Evolutionary conservation across 2,888 invertebrate genomes (phyloP).

Genomic region (Mythimna vitellina): DNA sequence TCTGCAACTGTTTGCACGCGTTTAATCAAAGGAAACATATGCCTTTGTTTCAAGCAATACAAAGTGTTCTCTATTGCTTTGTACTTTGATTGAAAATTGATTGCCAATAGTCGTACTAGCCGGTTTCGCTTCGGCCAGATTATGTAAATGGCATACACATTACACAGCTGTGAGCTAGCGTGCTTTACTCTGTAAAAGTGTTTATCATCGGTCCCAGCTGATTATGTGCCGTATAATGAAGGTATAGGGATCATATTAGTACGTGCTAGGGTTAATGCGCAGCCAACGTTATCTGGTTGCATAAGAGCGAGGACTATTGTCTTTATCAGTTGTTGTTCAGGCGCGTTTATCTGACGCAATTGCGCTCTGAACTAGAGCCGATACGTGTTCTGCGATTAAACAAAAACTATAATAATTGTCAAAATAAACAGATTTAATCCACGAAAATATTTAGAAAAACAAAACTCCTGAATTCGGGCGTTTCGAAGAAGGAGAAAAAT

Average conservation of each 20-base stretch:
- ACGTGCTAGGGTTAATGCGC: conserved; percentile 74
- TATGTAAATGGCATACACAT: conserved; percentile 84
- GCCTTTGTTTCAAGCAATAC: conserved; percentile 39
- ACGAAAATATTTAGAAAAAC: conserved; percentile 43
- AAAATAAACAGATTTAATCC: conserved; percentile 30
- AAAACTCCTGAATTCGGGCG: conserved; percentile 7
- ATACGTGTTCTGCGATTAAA: conserved; percentile 45
- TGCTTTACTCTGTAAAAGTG: conserved; percentile 68
- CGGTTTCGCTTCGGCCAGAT: conserved; percentile 74
- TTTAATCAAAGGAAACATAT: conserved; percentile 58
- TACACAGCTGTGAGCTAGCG: conserved; percentile 79
- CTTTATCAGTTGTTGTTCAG: conserved; percentile 79
- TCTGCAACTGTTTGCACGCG: conserved; percentile 59
- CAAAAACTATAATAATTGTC: conserved; percentile 26
- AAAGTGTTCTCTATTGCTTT: conserved; percentile 65
- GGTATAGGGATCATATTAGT: conserved; percentile 66
- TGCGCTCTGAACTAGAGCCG: conserved; percentile 64
- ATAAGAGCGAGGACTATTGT: conserved; percentile 84
- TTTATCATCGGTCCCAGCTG: conserved; percentile 55
- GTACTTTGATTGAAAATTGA: conserved; percentile 68
- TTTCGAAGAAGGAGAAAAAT: conserved; percentile 21
- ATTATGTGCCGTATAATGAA: conserved; percentile 66
- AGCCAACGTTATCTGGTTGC: conserved; percentile 83
- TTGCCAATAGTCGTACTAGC: conserved; percentile 62
- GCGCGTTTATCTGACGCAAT: conserved; percentile 74